Conservation (phyloP, 2,797 vertebrate genomes). For the Acanthiza pusilla region DNA sequence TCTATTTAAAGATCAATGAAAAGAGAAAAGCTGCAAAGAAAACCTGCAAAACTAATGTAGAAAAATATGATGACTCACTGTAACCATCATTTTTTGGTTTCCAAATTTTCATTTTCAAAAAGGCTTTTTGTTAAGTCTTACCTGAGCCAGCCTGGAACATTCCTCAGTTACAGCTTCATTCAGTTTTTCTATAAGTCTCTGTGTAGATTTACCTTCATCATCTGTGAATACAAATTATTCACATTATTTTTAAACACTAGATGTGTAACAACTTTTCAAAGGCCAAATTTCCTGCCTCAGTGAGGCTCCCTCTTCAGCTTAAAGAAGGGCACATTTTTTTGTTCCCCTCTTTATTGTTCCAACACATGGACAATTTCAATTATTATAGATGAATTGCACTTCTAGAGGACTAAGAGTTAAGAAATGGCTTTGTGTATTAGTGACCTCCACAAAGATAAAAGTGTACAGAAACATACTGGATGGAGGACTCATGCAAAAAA, state of each 20-base stretch:
- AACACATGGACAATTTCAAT: neutral
- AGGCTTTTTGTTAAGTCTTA: constrained; percentile 52
- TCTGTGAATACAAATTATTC: constrained; percentile 45
- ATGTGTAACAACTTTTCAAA: neutral
- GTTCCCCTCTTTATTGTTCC: neutral
- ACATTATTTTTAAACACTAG: neutral
- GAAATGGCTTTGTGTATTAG: neutral
- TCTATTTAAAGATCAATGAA: neutral
- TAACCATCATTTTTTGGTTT: neutral
- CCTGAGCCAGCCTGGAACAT: constrained; percentile 80
- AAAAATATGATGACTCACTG: neutral
- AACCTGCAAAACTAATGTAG: neutral
- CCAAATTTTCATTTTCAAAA: neutral
- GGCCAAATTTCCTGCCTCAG: neutral
- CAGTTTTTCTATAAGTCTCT: constrained; percentile 74
- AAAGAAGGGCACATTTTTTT: neutral
- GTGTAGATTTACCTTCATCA: constrained; percentile 69
- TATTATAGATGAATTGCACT: neutral
- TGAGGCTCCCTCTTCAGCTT: neutral
- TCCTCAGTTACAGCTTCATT: constrained; percentile 80
- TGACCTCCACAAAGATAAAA: neutral
- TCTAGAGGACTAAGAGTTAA: neutral
- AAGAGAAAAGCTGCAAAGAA: neutral
- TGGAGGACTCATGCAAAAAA: neutral
- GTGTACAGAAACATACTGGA: neutral